Base-by-base conservation (phyloP, 2,113 vertebrate species). In the Equus przewalskii region DNA sequence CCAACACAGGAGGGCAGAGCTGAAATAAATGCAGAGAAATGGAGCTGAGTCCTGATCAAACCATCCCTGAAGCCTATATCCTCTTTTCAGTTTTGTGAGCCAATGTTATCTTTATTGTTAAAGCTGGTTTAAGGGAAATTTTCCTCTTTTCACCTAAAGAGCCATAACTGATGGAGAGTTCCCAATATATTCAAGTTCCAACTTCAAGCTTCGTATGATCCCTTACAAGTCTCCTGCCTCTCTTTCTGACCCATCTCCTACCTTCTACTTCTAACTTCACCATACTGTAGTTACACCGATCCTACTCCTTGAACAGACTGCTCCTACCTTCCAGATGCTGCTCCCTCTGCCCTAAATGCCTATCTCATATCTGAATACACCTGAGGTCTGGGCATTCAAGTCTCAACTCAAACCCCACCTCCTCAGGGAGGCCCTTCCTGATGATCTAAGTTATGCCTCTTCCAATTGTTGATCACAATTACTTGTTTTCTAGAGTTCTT, bases 401-500 rank as follows among this genome's bases (percentile, higher is more conserved):
- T 62, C 41, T 88, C 19, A 80, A 28, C n/a, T 65, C 49, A 62
- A 64, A 51, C 3, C 51, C 16, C 8, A 69, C 5, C 44, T 60
- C 36, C 49, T 64, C 33, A n/a, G 88, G 41, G 28, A 83, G 56
- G 44, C n/a, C 19, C 67, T 92, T 90, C 46, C 56, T 62, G n/a
- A 67, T 46, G 22, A 54, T 79, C 51, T 26, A 41, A 67, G 21
- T 83, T 41, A 54, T 28, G 15, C 19, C 36, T 14, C 22, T 19
- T 16, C 72, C 4, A 6, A 41, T 28, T 78, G 89, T 46, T 36
- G 72, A 91, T 60, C 14, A 18, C 12, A 51, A 22, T 36, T 56
- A 2, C 21, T 62, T 54, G n/a, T 85, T 89, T 86, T 86, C 79
- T 86, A 81, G 87, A 72, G 73, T 78, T 83, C 87, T 69, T 75